Evolutionary conservation across 2,797 vertebrate species (phyloP), one percentile per base, ranked within the genome.

Genomic region (Salmo trutta): DNA sequence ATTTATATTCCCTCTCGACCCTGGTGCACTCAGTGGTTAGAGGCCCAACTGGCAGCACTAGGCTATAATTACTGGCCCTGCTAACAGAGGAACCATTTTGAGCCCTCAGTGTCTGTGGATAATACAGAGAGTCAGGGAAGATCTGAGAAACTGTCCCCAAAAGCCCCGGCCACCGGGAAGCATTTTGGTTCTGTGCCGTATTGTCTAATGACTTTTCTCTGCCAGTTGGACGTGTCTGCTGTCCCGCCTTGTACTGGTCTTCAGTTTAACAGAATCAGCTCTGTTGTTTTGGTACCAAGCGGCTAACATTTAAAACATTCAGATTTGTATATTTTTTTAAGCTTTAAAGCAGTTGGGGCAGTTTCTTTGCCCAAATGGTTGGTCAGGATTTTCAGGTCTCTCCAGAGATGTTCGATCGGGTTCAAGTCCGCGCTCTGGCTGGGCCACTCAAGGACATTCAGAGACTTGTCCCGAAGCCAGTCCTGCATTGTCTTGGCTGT

Each of bases 61-160:
- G 65, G 51, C 64, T 79, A 62, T 81, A 81, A 88, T 84, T 84
- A 84, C 73, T 67, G 77, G n/a, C 19, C 72, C 19, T 15, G 14
- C 41, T 21, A 24, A 52, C 19, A 10, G 36, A 71, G 36, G n/a
- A 51, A 6, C 69, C 36, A 27, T 8, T 51, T 47, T 51, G 21
- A 21, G 36, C n/a, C 33, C 8, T 47, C 73, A n/a, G 76, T 69
- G 27, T 84, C 71, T 77, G 74, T 56, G 62, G 76, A 74, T 54
- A 53, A 71, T 51, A 29, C 27, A 19, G 72, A 52, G 47, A 47
- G 62, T 62, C 2, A 10, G 33, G n/a, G 74, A 52, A 21, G 82
- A 66, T 78, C 77, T 74, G 72, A 79, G 76, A 76, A 71, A 64
- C 59, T 64, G 59, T 64, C 10, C 21, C 16, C 21, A 62, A 24